phyloP scores from a whole-genome alignment of 2,797 vertebrate genomes.

The Esox masquinongy region DNA sequence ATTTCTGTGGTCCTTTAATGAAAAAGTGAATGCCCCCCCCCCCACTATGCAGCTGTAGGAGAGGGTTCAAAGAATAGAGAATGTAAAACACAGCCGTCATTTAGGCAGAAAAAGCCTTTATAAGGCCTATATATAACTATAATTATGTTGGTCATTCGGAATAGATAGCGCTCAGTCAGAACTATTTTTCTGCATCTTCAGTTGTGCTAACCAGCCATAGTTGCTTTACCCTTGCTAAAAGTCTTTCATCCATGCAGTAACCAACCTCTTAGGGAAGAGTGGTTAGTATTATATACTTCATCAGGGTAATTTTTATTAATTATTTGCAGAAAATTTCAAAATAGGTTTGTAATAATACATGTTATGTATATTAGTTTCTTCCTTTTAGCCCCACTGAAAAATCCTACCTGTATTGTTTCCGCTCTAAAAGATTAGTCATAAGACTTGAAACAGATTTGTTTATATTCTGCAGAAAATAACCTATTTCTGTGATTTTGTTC shows the following conservation, averaged over 20 bases:
- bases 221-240: slow-evolving; percentile 38
- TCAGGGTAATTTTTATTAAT: slow-evolving; percentile 41
- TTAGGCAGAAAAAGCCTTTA: slow-evolving; percentile 59
- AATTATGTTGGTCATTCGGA: slow-evolving; percentile 74
- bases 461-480: slow-evolving; percentile 31
- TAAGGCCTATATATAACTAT: slow-evolving; percentile 63
- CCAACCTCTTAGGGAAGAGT: slow-evolving; percentile 35
- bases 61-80: slow-evolving; percentile 49
- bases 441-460: slow-evolving; percentile 57
- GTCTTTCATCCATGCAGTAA: slow-evolving; percentile 35
- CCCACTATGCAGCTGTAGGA: slow-evolving; percentile 56
- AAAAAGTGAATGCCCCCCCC: slow-evolving; percentile 36
- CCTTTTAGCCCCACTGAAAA: slow-evolving; percentile 30
- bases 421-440: slow-evolving; percentile 21
- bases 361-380: slow-evolving; percentile 37
- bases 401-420: slow-evolving; percentile 25
- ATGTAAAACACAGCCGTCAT: slow-evolving; percentile 61
- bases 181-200: slow-evolving; percentile 52
- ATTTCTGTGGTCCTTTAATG: slow-evolving; percentile 50
- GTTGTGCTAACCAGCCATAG: slow-evolving; percentile 34
- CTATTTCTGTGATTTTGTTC: slow-evolving; percentile 2
- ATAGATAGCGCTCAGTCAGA: slow-evolving; percentile 49
- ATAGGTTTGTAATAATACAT: not conserved
- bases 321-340: slow-evolving; percentile 25
- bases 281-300: slow-evolving; percentile 58